Evolutionary conservation across 2,888 invertebrate genomes (phyloP).

Genomic region (Leucophora obtusa): DNA sequence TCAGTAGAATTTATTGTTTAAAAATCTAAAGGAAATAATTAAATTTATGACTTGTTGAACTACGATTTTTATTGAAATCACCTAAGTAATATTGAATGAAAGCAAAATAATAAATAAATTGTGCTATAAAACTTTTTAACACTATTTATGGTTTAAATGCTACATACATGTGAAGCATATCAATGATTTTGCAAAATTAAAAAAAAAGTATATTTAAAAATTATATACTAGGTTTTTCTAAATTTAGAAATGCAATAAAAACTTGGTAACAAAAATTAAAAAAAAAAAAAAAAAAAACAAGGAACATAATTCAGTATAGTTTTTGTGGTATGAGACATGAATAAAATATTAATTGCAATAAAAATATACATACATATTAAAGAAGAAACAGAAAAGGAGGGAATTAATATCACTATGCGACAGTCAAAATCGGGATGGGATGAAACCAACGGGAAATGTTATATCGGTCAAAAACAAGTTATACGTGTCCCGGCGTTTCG

Average conservation of each 20-base stretch:
- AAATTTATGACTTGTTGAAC: conserved; percentile 32
- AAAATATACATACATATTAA: conserved; percentile 7
- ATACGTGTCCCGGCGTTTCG: too few relatives aligned
- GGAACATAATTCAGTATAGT: not conserved
- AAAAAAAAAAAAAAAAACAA: too few relatives aligned
- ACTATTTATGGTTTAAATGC: conserved; percentile 47
- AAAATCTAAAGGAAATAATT: conserved; percentile 38
- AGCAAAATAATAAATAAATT: conserved; percentile 21
- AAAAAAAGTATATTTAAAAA: conserved; percentile 8
- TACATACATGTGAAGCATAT: conserved; percentile 34
- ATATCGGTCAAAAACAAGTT: too few relatives aligned
- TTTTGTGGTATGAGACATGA: conserved; percentile 38
- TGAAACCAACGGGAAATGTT: too few relatives aligned
- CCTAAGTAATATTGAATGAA: not conserved
- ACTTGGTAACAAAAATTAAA: conserved; percentile 31
- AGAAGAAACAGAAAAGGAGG: not conserved
- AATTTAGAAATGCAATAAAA: conserved; percentile 52
- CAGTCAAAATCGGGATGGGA: too few relatives aligned
- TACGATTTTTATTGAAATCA: conserved; percentile 24
- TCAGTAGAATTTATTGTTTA: conserved; percentile 1
- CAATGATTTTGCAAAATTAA: conserved; percentile 9
- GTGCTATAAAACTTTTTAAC: conserved; percentile 14
- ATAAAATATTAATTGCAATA: conserved; percentile 46
- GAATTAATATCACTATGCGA: too few relatives aligned
- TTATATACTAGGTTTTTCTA: conserved; percentile 45